phyloP scores from a whole-genome alignment of 2,888 invertebrate genomes.

The Flexamia atlantica region DNA sequence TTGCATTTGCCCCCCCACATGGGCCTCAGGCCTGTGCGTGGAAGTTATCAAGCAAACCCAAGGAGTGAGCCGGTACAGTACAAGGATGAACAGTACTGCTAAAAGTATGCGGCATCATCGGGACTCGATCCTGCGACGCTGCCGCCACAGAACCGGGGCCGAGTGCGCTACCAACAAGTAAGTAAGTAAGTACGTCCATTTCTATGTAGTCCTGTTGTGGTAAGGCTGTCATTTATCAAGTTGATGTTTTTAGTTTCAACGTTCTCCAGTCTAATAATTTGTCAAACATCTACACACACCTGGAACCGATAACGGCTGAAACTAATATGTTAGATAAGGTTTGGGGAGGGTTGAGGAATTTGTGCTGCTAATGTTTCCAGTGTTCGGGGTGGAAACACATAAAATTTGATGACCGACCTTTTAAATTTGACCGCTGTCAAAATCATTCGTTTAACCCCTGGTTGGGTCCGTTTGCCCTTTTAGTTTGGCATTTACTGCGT shows the following conservation, averaged over 20 bases:
- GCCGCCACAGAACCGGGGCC: too few species aligned
- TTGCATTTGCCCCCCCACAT: too few species aligned
- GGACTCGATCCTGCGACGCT: too few species aligned
- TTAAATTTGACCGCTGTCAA: constrained; percentile 46
- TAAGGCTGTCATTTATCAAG: too few species aligned
- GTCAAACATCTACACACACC: constrained; percentile 1
- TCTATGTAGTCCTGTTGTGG: too few species aligned
- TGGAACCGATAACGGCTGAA: not conserved
- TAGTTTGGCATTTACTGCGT: constrained; percentile 27
- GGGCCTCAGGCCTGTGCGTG: too few species aligned
- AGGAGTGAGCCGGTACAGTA: too few species aligned
- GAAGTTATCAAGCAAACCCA: too few species aligned
- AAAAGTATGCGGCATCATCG: too few species aligned
- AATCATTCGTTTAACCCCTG: constrained; percentile 8
- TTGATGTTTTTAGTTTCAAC: not conserved
- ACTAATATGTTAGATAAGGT: not conserved
- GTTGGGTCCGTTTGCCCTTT: constrained; percentile 1
- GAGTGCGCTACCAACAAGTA: too few species aligned
- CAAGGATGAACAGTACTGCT: too few species aligned
- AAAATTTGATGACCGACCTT: constrained; percentile 38
- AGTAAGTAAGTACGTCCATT: too few species aligned
- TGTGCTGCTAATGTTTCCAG: not conserved
- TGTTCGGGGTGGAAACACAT: constrained; percentile 11
- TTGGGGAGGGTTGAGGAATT: not conserved
- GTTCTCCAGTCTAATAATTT: not conserved